Percentiles rank a stretch among this genome's conserved stretches.
Evolutionary conservation across 2,113 vertebrate genomes (phyloP).

Genomic region (Edolisoma coerulescens): DNA sequence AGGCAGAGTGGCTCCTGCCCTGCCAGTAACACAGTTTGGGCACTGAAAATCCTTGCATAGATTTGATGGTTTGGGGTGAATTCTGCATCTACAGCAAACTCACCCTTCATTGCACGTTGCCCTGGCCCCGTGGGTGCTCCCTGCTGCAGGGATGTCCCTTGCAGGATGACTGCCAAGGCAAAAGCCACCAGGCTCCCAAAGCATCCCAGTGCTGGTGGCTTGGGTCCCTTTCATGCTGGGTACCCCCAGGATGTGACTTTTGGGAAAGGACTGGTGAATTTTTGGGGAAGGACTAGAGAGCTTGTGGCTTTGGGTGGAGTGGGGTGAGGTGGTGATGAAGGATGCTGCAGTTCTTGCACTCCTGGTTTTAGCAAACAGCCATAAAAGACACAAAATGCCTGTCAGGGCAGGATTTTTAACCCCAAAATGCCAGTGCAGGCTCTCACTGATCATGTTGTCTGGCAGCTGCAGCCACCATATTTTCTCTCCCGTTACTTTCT

Average conservation of each 20-base stretch:
- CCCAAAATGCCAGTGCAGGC: not conserved
- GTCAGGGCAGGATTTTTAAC: not conserved
- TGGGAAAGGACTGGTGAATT: not conserved
- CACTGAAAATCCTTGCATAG: fast-evolving
- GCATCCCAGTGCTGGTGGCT: fast-evolving
- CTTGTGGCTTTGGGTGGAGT: not conserved
- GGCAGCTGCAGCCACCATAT: not conserved
- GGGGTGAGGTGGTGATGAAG: not conserved
- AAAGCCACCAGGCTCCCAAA: not conserved
- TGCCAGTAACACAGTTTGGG: not conserved
- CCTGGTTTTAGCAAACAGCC: not conserved
- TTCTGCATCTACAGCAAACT: not conserved
- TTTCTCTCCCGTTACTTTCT: not conserved
- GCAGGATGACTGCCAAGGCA: not conserved
- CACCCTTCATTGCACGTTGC: fast-evolving
- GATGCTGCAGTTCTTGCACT: not conserved
- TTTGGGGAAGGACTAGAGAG: not conserved
- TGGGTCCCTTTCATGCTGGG: not conserved
- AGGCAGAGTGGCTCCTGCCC: not conserved
- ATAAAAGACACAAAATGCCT: not conserved
- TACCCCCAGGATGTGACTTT: not conserved
- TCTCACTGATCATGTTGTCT: not conserved
- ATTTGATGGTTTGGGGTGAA: not conserved
- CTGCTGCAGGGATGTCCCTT: not conserved
- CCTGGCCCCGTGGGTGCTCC: not conserved